Conservation (phyloP, 2,888 invertebrate species). For the Agelastica alni region DNA sequence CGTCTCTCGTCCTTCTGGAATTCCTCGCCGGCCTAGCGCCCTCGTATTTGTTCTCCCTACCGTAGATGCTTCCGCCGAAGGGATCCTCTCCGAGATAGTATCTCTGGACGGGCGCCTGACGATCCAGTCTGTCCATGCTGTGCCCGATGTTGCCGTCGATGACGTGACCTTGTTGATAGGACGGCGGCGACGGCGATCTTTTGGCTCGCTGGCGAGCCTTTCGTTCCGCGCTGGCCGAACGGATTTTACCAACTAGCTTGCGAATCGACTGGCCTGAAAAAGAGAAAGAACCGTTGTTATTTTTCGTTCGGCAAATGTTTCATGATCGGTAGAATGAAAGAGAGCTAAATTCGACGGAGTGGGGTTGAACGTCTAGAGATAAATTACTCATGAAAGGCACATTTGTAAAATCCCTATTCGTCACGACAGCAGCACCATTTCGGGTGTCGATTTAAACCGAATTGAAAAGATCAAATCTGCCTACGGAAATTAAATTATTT, state of each 20-base stretch:
- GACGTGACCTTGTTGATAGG: conserved; percentile 63
- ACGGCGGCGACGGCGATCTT: conserved; percentile 62
- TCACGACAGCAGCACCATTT: too few relatives aligned
- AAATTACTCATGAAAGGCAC: too few relatives aligned
- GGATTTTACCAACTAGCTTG: conserved; percentile 80
- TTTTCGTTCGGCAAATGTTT: too few relatives aligned
- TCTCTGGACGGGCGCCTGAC: conserved; percentile 46
- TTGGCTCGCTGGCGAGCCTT: conserved; percentile 60
- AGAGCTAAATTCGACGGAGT: too few relatives aligned
- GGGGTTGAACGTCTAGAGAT: too few relatives aligned
- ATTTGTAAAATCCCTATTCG: too few relatives aligned
- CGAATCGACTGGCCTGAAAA: conserved; percentile 77
- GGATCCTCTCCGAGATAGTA: conserved; percentile 89
- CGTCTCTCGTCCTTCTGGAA: conserved; percentile 45
- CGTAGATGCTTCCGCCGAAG: conserved; percentile 80
- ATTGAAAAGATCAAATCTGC: too few relatives aligned
- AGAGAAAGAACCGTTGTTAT: too few relatives aligned
- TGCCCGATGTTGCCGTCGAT: conserved; percentile 60
- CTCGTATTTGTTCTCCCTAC: conserved; percentile 83
- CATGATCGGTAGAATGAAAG: too few relatives aligned
- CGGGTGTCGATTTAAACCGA: too few relatives aligned
- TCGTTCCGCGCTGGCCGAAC: conserved; percentile 73
- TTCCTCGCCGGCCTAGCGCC: conserved; percentile 61
- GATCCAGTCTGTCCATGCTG: conserved; percentile 41
- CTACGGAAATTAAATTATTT: too few relatives aligned